phyloP scores from a whole-genome alignment of 2,888 invertebrate genomes.

The Apomyelois bistriatella region DNA sequence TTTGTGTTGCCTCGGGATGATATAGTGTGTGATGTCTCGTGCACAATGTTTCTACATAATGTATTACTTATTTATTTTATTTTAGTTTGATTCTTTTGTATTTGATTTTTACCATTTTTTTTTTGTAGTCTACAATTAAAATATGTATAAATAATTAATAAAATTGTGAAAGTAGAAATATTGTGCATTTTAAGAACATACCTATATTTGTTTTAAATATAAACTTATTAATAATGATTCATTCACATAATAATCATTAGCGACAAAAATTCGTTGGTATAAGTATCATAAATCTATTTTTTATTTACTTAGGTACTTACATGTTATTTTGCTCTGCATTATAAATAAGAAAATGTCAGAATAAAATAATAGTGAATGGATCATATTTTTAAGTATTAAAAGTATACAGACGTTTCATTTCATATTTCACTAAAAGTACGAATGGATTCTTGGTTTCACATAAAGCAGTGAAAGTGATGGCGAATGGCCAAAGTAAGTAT shows the following conservation, averaged over 20 bases:
- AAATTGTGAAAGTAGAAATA: background rate
- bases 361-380: background rate
- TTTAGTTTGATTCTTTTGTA: background rate
- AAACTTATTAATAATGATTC: background rate
- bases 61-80: background rate
- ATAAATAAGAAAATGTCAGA: background rate
- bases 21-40: background rate
- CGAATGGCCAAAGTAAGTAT: background rate
- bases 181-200: slow-evolving; percentile 1
- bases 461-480: background rate
- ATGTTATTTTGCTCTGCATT: background rate
- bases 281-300: too few species aligned
- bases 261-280: background rate
- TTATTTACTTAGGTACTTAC: background rate
- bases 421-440: background rate
- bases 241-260: background rate
- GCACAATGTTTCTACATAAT: background rate
- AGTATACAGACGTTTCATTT: background rate
- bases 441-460: background rate
- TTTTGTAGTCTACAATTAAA: too few species aligned
- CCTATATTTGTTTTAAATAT: background rate
- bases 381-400: background rate
- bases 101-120: too few species aligned
- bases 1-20: background rate
- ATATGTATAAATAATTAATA: too few species aligned